Evolutionary conservation across 2,113 vertebrate genomes (phyloP).

Genomic region (Dolichotis patagonum): DNA sequence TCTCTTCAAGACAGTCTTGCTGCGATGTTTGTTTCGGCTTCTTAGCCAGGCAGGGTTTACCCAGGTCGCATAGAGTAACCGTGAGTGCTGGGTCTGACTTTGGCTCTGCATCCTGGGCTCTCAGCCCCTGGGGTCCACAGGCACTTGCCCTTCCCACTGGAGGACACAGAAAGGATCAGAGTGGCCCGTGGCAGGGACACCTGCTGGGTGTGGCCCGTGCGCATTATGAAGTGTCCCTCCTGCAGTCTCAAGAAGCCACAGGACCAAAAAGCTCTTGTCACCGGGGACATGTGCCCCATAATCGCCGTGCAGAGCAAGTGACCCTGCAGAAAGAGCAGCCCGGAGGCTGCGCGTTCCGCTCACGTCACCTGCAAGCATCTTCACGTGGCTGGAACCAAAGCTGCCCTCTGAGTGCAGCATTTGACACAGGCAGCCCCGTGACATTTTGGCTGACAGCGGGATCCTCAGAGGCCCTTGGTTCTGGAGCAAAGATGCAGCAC

Average conservation of each 20-base stretch:
- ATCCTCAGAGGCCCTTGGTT: not conserved
- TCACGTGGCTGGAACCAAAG: not conserved
- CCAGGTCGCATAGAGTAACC: not conserved
- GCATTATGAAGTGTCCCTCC: accelerated
- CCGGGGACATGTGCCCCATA: accelerated
- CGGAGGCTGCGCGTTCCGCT: too few species aligned
- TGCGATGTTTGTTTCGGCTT: not conserved
- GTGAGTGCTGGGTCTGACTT: not conserved
- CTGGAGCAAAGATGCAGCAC: not conserved
- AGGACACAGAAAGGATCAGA: not conserved
- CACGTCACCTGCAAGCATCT: not conserved
- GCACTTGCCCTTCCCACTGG: accelerated
- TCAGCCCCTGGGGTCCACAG: accelerated
- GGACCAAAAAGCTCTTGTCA: not conserved
- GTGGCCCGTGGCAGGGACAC: accelerated
- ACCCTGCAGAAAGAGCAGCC: not conserved
- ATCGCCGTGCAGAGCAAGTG: not conserved
- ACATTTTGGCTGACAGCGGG: not conserved
- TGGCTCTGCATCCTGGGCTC: accelerated
- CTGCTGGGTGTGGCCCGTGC: accelerated
- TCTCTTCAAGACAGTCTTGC: not conserved
- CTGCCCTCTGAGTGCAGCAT: not conserved
- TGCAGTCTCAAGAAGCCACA: not conserved
- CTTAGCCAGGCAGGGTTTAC: accelerated
- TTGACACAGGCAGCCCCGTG: not conserved